Base-by-base conservation (phyloP, 2,113 vertebrate genomes). In the Leptosomus discolor region DNA sequence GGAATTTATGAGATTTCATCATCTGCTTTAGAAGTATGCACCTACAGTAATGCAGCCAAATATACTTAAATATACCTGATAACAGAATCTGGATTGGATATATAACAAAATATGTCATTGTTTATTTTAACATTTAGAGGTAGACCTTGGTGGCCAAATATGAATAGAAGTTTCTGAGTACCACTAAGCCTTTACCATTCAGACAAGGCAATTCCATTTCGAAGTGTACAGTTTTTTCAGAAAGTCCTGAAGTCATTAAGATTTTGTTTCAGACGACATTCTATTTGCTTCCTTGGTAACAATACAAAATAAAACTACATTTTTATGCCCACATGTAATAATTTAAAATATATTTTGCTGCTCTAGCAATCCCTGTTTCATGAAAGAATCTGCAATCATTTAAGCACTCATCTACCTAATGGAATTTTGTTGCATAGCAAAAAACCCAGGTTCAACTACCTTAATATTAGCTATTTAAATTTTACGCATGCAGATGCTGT, bases 261-360 rank as follows among this genome's bases (percentile, higher is more conserved):
- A 21, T 73, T 89, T 83, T 69, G 4, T 39, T 94, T 93, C 58
- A 88, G 58, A 63, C 8, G 50, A 39, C 15, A n/a, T 69, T 94
- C 20, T 70, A 9, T 77, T 83, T 84, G 54, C 29, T 96, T 84
- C 64, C 88, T 81, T 94, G 84, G 71, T 86, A 95, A 80, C 71
- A 84, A 88, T 29, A 63, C 51, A 92, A 93, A 96, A 86, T 67
- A 96, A 88, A 90, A 70, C 22, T 65, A 73, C 63, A 70, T 86
- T 75, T 85, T 91, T 86, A 60, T 91, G 48, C 30, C 48, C 22
- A 26, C 29, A 24, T 54, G 34, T 90, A 88, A 83, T 68, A 75
- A 23, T 88, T 71, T 21, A 57, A 92, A 48, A 77, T 56, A 43
- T 8, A 74, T 81, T 84, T 85, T 93, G 15, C 27, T 86, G n/a